Evolutionary conservation across 1,140 invertebrate species (phyloP).

Genomic region (Ganaspis sp.): DNA sequence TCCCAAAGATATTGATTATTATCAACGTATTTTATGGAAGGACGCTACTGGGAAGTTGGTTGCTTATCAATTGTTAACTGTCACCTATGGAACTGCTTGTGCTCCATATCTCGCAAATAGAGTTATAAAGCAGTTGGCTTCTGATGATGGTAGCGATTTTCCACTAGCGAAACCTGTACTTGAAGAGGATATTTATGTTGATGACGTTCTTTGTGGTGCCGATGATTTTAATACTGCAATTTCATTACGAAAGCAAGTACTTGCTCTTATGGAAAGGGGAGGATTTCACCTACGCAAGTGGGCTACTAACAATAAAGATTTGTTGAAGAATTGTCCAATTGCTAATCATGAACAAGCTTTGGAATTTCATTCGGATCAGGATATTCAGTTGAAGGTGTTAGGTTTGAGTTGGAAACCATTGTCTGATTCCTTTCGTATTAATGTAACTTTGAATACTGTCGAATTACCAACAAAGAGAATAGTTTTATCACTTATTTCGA

Average conservation of each 20-base stretch:
- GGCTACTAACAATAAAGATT: constrained; percentile 1
- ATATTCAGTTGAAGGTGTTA: not conserved
- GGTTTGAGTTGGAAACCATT: not conserved
- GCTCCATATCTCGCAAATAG: not conserved
- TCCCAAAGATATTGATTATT: not conserved
- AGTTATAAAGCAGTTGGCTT: not conserved
- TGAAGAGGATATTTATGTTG: not conserved
- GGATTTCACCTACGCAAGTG: constrained; percentile 33
- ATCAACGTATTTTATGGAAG: not conserved
- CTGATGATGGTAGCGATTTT: not conserved
- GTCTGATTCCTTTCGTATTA: not conserved
- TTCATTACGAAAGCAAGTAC: not conserved
- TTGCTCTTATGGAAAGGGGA: not conserved
- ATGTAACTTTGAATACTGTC: not conserved
- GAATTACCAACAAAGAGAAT: not conserved
- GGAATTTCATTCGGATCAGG: not conserved
- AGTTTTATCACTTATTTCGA: not conserved
- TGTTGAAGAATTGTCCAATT: not conserved
- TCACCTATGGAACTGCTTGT: not conserved
- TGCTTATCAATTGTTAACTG: not conserved
- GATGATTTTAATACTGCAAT: not conserved
- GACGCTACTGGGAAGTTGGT: not conserved
- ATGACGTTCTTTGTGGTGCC: not conserved
- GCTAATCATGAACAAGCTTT: not conserved
- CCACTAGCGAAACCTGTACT: not conserved